phyloP scores from a whole-genome alignment of 2,888 invertebrate species.

The Melipona bicolor region DNA sequence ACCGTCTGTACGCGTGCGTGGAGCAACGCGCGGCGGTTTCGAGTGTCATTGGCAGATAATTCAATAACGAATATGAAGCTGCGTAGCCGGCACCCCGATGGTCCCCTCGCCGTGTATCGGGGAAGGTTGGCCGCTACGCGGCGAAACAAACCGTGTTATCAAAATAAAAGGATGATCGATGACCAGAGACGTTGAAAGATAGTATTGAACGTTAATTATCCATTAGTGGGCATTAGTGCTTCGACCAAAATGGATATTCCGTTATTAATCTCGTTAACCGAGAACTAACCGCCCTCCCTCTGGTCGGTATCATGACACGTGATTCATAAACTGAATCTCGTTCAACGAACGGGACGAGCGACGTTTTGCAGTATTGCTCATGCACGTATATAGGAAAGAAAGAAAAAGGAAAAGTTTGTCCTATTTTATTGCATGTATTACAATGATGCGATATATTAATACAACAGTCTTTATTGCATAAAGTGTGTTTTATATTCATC shows the following conservation, averaged over 20 bases:
- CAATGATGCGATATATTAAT: too few species aligned
- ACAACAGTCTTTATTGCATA: too few species aligned
- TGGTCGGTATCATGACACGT: conserved; percentile 26
- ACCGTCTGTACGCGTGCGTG: neutral
- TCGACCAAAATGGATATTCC: conserved; percentile 40
- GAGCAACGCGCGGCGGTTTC: neutral
- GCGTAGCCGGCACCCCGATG: neutral
- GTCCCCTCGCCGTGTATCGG: neutral
- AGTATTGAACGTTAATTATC: conserved; percentile 58
- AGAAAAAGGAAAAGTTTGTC: neutral
- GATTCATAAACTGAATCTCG: conserved; percentile 58
- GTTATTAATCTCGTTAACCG: conserved; percentile 61
- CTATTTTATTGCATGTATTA: too few species aligned
- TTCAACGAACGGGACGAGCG: conserved; percentile 38
- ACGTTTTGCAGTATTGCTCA: conserved; percentile 38
- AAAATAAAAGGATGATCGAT: conserved; percentile 51
- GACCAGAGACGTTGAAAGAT: conserved; percentile 46
- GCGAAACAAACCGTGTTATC: conserved; percentile 15
- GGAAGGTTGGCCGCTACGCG: neutral
- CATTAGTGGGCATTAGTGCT: conserved; percentile 43
- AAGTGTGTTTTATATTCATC: too few species aligned
- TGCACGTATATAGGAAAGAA: neutral
- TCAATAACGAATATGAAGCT: conserved; percentile 38
- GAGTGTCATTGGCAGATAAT: conserved; percentile 19
- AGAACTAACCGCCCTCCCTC: conserved; percentile 13